Conservation (phyloP, 2,888 invertebrate genomes). For the Lithophane leautieri region DNA sequence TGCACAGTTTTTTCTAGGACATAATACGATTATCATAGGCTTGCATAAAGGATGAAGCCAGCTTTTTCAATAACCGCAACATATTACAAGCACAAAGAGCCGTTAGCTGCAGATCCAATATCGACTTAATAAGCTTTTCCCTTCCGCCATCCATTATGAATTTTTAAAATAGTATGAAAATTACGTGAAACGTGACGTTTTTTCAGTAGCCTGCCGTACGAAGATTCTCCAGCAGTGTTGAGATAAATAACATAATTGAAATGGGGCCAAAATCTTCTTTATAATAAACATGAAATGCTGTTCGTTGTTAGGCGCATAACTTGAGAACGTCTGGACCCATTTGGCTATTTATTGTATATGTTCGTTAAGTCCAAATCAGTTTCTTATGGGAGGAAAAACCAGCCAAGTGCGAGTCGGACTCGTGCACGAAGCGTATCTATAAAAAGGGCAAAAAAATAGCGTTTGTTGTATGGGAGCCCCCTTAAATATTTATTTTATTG, state of each 20-base stretch:
- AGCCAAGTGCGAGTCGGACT: no score
- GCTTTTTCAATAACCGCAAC: slow-evolving; percentile 51
- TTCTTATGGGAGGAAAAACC: no score
- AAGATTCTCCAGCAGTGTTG: not conserved
- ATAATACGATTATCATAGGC: slow-evolving; percentile 10
- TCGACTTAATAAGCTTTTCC: slow-evolving; percentile 56
- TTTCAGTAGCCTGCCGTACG: not conserved
- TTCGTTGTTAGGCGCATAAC: no score
- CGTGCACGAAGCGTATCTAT: no score
- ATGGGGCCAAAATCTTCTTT: no score
- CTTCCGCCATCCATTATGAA: slow-evolving; percentile 35
- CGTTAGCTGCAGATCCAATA: slow-evolving; percentile 58
- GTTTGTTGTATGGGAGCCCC: no score
- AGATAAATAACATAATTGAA: not conserved
- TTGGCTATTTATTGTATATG: no score
- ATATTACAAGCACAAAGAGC: slow-evolving; percentile 50
- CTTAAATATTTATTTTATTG: no score
- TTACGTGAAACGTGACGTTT: not conserved
- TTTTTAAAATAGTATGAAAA: slow-evolving; percentile 17
- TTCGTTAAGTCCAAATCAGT: no score
- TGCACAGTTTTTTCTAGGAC: not conserved
- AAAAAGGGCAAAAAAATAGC: no score
- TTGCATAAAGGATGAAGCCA: slow-evolving; percentile 18
- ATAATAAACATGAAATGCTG: no score
- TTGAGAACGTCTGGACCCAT: no score